These are phyloP conservation scores for Brachypodius melanocephalos DNA, from an alignment of 2,113 vertebrate genomes.

Conservation along the genomic window DNA sequence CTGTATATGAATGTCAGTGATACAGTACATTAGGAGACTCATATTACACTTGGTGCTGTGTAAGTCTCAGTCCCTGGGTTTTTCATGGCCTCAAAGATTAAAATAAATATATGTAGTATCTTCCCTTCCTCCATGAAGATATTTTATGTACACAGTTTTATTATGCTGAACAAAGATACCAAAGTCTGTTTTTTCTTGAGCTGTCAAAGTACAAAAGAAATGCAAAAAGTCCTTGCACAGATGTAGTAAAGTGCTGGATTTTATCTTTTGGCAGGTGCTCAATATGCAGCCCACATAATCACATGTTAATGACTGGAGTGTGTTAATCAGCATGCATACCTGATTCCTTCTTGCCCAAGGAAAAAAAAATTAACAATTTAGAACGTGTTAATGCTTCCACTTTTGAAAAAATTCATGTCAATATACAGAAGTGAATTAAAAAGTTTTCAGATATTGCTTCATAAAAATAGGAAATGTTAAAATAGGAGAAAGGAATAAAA, in stretches of 20 bases:
- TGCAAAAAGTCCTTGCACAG: slow-evolving; percentile 78
- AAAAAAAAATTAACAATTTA: slow-evolving; percentile 63
- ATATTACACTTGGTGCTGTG: slow-evolving; percentile 37
- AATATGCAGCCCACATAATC: slow-evolving; percentile 89
- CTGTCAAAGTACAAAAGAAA: slow-evolving; percentile 76
- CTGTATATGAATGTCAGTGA: slow-evolving; percentile 64
- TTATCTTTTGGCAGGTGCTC: slow-evolving; percentile 88
- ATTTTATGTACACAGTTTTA: slow-evolving; percentile 63
- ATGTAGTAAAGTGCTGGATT: slow-evolving; percentile 81
- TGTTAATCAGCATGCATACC: slow-evolving; percentile 85
- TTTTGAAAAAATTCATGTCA: slow-evolving; percentile 63
- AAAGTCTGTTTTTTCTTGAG: slow-evolving; percentile 61
- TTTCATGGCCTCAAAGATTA: slow-evolving; percentile 54
- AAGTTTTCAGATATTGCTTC: slow-evolving; percentile 39
- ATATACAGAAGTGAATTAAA: slow-evolving; percentile 3
- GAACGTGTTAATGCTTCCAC: slow-evolving; percentile 61
- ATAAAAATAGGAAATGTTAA: background rate
- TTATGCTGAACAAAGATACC: slow-evolving; percentile 61
- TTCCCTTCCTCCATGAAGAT: slow-evolving; percentile 45
- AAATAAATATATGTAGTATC: slow-evolving; percentile 57
- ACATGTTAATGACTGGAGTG: slow-evolving; percentile 84
- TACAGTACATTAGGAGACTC: slow-evolving; percentile 64
- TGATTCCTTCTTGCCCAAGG: slow-evolving; percentile 73
- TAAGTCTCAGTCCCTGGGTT: slow-evolving; percentile 26
- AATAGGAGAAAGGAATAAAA: background rate